Percentiles rank a stretch among this genome's conserved stretches.
Evolutionary conservation across 2,113 vertebrate species (phyloP).

Genomic region (Oncorhynchus keta): DNA sequence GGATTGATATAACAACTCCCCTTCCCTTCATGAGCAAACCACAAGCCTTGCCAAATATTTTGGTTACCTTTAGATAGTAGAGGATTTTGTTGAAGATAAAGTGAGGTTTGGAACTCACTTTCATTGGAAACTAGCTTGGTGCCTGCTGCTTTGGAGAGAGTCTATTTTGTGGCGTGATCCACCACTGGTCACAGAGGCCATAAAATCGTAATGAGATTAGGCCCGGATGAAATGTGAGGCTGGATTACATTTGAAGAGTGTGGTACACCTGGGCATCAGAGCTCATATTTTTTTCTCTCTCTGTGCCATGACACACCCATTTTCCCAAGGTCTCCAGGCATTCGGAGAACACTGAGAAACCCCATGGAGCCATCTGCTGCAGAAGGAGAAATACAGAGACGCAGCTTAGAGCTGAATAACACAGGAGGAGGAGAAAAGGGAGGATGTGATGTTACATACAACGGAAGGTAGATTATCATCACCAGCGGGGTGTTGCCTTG

Average conservation of each 20-base stretch:
- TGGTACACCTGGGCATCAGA: slow-evolving; percentile 38
- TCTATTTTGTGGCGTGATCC: slow-evolving; percentile 44
- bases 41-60: neutral
- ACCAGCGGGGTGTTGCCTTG: neutral
- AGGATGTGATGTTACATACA: neutral
- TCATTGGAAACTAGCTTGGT: neutral
- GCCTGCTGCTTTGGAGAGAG: neutral
- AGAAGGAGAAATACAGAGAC: slow-evolving; percentile 5
- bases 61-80: neutral
- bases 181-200: slow-evolving; percentile 29
- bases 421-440: neutral
- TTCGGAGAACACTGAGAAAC: neutral
- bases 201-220: slow-evolving; percentile 54
- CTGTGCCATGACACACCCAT: neutral
- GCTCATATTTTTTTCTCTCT: slow-evolving; percentile 33
- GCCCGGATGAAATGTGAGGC: slow-evolving; percentile 49
- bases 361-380: slow-evolving; percentile 4
- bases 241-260: slow-evolving; percentile 43
- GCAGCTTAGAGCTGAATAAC: neutral
- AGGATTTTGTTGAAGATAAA: neutral
- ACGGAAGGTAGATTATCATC: neutral
- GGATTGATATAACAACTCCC: neutral
- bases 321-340: neutral
- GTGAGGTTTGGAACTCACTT: slow-evolving; percentile 12
- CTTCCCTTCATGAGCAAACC: neutral